Conservation (phyloP, 1,140 invertebrate genomes). For the Zaprionus ornatus region DNA sequence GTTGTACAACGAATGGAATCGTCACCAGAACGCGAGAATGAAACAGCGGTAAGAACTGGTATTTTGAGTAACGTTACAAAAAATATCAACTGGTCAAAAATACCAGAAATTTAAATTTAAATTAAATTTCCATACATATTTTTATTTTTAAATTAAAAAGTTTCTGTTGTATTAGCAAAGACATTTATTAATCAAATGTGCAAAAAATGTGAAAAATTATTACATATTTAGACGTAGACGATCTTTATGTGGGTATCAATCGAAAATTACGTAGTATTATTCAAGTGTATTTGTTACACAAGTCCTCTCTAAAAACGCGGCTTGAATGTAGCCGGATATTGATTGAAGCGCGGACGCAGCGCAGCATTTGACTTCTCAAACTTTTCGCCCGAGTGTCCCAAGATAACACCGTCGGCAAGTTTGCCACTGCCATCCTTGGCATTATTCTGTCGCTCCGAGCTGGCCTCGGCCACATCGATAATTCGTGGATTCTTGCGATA, state of each 20-base stretch:
- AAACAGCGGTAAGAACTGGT: constrained; percentile 1
- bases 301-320: constrained; percentile 65
- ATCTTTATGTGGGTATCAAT: constrained; percentile 32
- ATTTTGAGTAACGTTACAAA: not conserved
- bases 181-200: constrained; percentile 1
- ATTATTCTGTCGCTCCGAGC: constrained; percentile 37
- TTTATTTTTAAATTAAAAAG: not conserved
- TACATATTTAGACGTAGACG: constrained; percentile 57
- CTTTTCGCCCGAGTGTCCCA: constrained; percentile 73
- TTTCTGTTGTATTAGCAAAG: not conserved
- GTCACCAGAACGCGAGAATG: not conserved
- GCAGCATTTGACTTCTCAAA: constrained; percentile 78
- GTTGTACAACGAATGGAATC: not conserved
- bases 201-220: not conserved
- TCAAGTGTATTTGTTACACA: not conserved
- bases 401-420: constrained; percentile 66
- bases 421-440: constrained; percentile 56
- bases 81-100: not conserved
- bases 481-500: constrained; percentile 87
- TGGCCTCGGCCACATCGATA: constrained; percentile 84
- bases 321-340: constrained; percentile 81
- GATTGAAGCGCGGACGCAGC: constrained; percentile 77
- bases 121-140: not conserved
- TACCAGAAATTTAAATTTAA: not conserved
- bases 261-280: not conserved